These are phyloP conservation scores for Aradophagus sp. DNA, from an alignment of 1,140 invertebrate genomes.

Conservation along the genomic window DNA sequence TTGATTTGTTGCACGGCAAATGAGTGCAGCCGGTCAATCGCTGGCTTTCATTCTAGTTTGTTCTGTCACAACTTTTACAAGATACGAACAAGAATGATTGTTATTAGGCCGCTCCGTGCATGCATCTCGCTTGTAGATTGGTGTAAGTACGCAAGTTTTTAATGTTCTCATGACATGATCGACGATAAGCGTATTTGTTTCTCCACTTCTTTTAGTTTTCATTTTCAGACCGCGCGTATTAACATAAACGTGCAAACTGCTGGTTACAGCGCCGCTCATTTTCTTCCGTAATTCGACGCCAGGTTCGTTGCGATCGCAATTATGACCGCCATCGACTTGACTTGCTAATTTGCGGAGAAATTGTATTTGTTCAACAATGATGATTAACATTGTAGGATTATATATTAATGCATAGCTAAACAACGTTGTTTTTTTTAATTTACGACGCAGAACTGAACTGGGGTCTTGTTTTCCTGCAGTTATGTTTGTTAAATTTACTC, in stretches of 20 bases:
- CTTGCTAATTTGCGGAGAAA: constrained; percentile 33
- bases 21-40: constrained; percentile 1
- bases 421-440: too few relatives aligned
- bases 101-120: constrained; percentile 21
- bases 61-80: constrained; percentile 39
- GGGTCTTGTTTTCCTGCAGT: too few relatives aligned
- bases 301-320: constrained; percentile 42
- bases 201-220: constrained; percentile 44
- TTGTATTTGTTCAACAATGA: not conserved
- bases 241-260: constrained; percentile 50
- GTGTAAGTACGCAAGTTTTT: constrained; percentile 48
- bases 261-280: constrained; percentile 38
- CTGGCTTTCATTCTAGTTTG: constrained; percentile 42
- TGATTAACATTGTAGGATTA: constrained; percentile 2
- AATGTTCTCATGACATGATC: constrained; percentile 53
- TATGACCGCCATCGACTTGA: constrained; percentile 30
- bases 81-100: constrained; percentile 45
- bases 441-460: too few relatives aligned
- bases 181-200: constrained; percentile 57
- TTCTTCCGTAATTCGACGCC: constrained; percentile 44
- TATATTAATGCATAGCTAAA: too few relatives aligned
- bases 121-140: constrained; percentile 26
- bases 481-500: too few relatives aligned
- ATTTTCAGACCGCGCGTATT: constrained; percentile 30
- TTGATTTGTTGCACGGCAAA: constrained; percentile 30